A percentile compares a stretch with the other conserved stretches of the same genome.
These are phyloP conservation scores for Sternarchorhynchus goeldii DNA, from an alignment of 2,797 vertebrate species.

Conservation along the genomic window DNA sequence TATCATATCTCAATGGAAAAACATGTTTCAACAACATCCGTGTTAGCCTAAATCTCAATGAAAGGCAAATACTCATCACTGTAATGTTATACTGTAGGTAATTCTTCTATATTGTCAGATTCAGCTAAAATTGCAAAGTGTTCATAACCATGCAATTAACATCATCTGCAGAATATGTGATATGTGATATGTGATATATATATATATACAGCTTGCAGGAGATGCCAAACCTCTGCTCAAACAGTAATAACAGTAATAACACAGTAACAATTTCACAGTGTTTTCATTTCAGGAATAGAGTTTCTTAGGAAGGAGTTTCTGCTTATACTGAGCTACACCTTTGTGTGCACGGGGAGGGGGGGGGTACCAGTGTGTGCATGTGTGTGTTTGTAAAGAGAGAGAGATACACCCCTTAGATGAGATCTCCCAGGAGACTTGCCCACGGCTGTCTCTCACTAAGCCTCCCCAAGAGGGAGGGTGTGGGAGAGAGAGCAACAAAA, in stretches of 20 bases:
- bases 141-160: background rate
- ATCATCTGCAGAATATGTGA: background rate
- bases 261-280: constrained; percentile 6
- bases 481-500: background rate
- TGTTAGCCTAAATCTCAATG: too few relatives aligned
- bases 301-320: constrained; percentile 3
- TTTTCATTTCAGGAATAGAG: background rate
- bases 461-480: constrained; percentile 33
- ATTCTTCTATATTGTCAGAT: background rate
- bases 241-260: background rate
- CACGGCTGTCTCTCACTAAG: constrained; percentile 42
- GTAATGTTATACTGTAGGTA: background rate
- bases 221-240: background rate
- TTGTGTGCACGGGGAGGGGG: background rate
- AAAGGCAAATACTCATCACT: background rate
- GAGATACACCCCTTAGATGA: constrained; percentile 13
- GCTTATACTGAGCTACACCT: constrained; percentile 7
- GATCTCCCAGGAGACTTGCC: constrained; percentile 38
- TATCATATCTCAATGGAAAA: too few relatives aligned
- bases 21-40: too few relatives aligned
- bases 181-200: background rate
- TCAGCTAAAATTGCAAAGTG: background rate
- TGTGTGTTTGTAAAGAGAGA: constrained; percentile 30
- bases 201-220: background rate
- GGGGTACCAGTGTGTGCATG: constrained; percentile 15